These are phyloP conservation scores for Stigmatopora nigra DNA, from an alignment of 2,113 vertebrate species.

Conservation along the genomic window DNA sequence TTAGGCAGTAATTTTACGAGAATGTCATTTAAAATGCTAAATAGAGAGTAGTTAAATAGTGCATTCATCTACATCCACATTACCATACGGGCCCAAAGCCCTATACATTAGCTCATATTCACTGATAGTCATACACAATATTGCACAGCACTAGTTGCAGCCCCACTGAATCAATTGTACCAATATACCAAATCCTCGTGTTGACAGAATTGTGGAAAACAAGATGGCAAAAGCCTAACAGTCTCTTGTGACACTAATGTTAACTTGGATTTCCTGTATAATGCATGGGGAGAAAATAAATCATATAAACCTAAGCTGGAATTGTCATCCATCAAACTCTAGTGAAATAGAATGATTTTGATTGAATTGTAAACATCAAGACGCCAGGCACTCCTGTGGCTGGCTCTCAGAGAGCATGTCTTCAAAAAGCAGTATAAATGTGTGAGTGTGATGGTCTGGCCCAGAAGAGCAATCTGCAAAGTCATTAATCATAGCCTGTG, in stretches of 20 bases:
- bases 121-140: too few species aligned
- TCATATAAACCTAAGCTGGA: neutral
- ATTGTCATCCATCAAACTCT: constrained; percentile 1
- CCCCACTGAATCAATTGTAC: neutral
- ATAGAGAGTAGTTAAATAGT: too few species aligned
- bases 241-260: neutral
- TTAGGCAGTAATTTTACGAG: neutral
- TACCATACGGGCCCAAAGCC: too few species aligned
- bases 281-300: neutral
- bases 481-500: constrained; percentile 58
- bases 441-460: constrained; percentile 42
- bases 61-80: too few species aligned
- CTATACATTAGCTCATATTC: too few species aligned
- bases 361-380: constrained; percentile 9
- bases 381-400: constrained; percentile 8
- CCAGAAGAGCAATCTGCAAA: constrained; percentile 52
- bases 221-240: neutral
- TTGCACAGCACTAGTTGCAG: neutral
- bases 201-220: neutral
- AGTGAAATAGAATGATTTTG: neutral
- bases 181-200: neutral
- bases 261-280: neutral
- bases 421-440: constrained; percentile 29
- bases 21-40: too few species aligned
- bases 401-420: constrained; percentile 28